Evolutionary conservation across 2,797 vertebrate species (phyloP).

Genomic region (Crax fasciolata): DNA sequence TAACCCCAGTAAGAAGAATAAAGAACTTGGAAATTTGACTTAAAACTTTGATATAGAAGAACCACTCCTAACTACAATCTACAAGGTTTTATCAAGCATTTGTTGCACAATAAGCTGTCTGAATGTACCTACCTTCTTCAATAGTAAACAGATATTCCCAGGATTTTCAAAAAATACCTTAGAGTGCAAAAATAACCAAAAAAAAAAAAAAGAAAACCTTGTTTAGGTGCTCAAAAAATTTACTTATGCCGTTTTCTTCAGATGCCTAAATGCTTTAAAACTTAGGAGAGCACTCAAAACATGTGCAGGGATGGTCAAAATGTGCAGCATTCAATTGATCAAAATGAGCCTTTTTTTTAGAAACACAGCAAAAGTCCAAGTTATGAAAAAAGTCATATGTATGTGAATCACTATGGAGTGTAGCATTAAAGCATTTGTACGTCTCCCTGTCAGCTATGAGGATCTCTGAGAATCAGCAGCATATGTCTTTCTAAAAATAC

Average conservation of each 20-base stretch:
- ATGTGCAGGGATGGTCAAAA: neutral
- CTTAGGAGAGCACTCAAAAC: neutral
- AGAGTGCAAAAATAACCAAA: rapidly evolving
- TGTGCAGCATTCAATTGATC: neutral
- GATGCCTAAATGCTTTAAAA: neutral
- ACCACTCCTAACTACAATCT: rapidly evolving
- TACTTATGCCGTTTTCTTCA: neutral
- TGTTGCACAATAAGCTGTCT: neutral
- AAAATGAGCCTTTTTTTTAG: rapidly evolving
- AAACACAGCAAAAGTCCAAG: neutral
- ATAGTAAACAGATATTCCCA: rapidly evolving
- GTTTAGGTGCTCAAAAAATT: neutral
- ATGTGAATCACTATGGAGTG: rapidly evolving
- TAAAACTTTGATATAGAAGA: neutral
- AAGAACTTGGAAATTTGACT: neutral
- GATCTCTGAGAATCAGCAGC: neutral
- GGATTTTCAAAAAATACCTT: neutral
- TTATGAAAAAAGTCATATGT: rapidly evolving
- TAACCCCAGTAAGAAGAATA: neutral
- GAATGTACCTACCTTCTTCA: neutral
- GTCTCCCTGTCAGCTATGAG: neutral
- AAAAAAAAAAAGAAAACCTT: neutral
- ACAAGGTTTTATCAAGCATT: rapidly evolving
- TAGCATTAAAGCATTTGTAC: neutral
- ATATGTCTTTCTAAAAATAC: conserved; percentile 14